phyloP scores from a whole-genome alignment of 2,797 vertebrate species.

The Taenioides sp. region DNA sequence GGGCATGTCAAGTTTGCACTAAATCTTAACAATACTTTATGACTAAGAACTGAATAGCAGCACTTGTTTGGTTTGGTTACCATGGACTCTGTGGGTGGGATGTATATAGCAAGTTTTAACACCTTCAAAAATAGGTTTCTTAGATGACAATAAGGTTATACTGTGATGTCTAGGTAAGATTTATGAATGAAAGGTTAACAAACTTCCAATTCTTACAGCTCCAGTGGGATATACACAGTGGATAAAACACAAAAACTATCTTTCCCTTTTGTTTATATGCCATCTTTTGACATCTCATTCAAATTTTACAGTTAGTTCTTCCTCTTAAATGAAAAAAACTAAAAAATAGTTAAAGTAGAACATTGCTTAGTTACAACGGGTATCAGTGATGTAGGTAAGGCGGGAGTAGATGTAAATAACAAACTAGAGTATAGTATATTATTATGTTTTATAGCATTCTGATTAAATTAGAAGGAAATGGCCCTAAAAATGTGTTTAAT shows the following conservation, averaged over 20 bases:
- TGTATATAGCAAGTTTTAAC: not conserved
- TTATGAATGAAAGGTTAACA: not conserved
- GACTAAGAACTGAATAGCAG: not conserved
- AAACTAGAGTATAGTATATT: constrained; percentile 35
- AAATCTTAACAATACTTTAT: not conserved
- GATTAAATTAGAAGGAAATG: constrained; percentile 60
- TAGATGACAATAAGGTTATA: not conserved
- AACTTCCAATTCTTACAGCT: not conserved
- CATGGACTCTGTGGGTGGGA: constrained; percentile 1
- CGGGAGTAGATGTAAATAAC: not conserved
- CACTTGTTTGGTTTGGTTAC: constrained; percentile 10
- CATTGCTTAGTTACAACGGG: not conserved
- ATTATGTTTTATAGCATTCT: constrained; percentile 50
- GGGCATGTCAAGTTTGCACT: not conserved
- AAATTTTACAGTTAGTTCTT: not conserved
- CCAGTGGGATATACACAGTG: not conserved
- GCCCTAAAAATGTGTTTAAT: constrained; percentile 51
- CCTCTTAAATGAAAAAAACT: not conserved
- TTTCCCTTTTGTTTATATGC: not conserved
- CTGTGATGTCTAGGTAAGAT: not conserved
- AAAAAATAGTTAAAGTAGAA: not conserved
- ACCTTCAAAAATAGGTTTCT: not conserved
- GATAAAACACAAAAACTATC: not conserved
- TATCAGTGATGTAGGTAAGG: constrained; percentile 3
- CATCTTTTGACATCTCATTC: not conserved